These are phyloP conservation scores for Myopa testacea DNA, from an alignment of 2,888 invertebrate genomes.

Conservation along the genomic window DNA sequence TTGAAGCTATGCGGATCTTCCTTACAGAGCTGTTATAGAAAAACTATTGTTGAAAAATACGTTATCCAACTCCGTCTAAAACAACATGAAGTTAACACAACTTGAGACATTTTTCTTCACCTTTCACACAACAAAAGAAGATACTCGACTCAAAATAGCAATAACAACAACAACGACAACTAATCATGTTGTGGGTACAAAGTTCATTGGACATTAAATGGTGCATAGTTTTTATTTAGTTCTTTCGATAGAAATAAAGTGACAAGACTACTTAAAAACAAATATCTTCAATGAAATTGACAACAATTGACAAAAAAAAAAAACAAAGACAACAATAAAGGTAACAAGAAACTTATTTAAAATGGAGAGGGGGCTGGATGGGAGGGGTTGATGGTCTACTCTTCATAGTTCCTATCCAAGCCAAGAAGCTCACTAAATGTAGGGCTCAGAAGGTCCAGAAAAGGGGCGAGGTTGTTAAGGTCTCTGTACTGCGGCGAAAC, in stretches of 20 bases:
- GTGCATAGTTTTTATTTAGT: background rate
- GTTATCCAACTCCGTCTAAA: background rate
- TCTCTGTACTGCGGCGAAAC: too few species aligned
- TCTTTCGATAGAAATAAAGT: background rate
- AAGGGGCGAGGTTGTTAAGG: too few species aligned
- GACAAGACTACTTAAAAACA: background rate
- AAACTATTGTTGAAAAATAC: background rate
- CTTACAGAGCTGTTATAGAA: background rate
- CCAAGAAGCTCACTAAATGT: too few species aligned
- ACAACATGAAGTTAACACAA: background rate
- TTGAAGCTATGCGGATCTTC: background rate
- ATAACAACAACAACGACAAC: conserved; percentile 11
- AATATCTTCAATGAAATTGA: conserved; percentile 2
- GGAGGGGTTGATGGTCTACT: too few species aligned
- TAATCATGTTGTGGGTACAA: conserved; percentile 17
- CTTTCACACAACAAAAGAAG: too few species aligned
- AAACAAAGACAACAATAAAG: background rate
- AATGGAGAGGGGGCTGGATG: background rate
- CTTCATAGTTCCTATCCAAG: too few species aligned
- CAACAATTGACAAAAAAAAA: background rate
- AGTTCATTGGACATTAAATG: conserved; percentile 31
- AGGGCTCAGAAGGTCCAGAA: too few species aligned
- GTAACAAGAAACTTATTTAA: background rate
- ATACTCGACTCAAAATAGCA: background rate
- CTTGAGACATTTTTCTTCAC: background rate